These are phyloP conservation scores for Dicrostonyx torquatus DNA, from an alignment of 2,797 vertebrate species.

Conservation along the genomic window DNA sequence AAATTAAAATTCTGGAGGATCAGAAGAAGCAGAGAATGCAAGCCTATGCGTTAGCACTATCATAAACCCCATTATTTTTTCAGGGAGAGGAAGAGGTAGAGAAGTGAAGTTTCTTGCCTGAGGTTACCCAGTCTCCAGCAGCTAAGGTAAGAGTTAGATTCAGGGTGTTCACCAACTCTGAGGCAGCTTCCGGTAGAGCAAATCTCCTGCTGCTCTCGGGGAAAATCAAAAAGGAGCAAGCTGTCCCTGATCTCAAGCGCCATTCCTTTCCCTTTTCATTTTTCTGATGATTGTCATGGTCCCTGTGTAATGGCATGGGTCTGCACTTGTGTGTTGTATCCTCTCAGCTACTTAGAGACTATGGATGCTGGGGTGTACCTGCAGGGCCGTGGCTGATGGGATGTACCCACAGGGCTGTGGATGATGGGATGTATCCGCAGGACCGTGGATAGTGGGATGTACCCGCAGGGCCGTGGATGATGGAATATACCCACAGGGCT, in stretches of 20 bases:
- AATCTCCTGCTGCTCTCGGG: conserved; percentile 81
- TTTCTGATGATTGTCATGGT: not conserved
- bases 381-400: no score
- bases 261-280: conserved; percentile 25
- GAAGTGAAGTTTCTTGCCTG: not conserved
- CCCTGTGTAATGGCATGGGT: not conserved
- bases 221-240: conserved; percentile 83
- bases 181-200: conserved; percentile 81
- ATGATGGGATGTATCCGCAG: no score
- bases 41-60: not conserved
- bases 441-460: no score
- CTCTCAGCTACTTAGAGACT: not conserved
- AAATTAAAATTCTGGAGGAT: not conserved
- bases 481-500: no score
- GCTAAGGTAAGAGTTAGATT: not conserved
- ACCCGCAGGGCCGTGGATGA: no score
- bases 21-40: not conserved
- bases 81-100: not conserved
- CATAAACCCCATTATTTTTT: not conserved
- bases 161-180: not conserved
- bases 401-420: no score
- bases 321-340: not conserved
- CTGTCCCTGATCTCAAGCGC: conserved; percentile 72
- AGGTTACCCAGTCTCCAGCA: not conserved
- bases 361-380: no score